phyloP scores from a whole-genome alignment of 2,888 invertebrate species.

The Quadroppia sp. region DNA sequence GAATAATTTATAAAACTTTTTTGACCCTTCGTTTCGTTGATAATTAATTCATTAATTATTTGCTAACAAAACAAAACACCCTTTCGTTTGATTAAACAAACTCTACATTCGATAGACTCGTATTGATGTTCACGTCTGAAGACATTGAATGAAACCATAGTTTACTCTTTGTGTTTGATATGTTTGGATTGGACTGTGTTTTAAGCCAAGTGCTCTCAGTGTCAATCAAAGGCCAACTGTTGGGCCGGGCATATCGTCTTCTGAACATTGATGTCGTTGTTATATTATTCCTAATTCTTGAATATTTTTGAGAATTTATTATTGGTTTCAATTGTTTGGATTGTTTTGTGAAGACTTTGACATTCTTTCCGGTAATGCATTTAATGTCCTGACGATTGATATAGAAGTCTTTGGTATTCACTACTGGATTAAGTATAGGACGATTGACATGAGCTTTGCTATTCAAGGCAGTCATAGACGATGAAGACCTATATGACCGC shows the following conservation, averaged over 20 bases:
- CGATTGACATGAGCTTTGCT: neutral
- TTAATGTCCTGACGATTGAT: neutral
- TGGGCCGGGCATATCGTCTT: constrained; percentile 3
- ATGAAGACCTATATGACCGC: neutral
- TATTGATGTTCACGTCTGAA: neutral
- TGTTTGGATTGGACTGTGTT: neutral
- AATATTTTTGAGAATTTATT: neutral
- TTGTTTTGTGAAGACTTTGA: neutral
- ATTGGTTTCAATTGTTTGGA: neutral
- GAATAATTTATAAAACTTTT: too few relatives aligned
- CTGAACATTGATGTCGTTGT: constrained; percentile 12
- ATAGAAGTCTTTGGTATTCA: neutral
- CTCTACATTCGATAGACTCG: neutral
- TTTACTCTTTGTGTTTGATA: neutral
- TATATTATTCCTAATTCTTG: constrained; percentile 19
- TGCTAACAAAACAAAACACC: neutral
- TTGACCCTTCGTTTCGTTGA: neutral
- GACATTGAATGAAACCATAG: constrained; percentile 18
- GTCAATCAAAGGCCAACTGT: constrained; percentile 20
- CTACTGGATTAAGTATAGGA: neutral
- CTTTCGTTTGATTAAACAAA: neutral
- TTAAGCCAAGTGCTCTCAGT: neutral
- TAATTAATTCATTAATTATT: neutral
- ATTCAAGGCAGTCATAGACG: neutral
- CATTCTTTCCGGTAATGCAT: constrained; percentile 18